phyloP scores from a whole-genome alignment of 2,888 invertebrate species.

The Helleia helle region DNA sequence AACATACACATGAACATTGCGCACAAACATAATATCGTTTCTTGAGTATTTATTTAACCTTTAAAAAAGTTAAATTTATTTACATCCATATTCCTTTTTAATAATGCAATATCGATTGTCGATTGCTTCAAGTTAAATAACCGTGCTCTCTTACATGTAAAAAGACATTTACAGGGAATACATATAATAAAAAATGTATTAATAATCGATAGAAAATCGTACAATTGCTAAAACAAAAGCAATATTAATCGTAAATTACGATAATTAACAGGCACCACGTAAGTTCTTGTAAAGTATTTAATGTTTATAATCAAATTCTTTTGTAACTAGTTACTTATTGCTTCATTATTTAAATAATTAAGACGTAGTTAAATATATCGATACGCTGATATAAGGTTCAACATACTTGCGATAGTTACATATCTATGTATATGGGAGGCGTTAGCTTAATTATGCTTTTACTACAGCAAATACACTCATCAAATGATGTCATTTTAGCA shows the following conservation, averaged over 20 bases:
- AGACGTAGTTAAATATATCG: no score
- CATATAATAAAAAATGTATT: conserved; percentile 15
- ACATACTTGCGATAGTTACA: background rate
- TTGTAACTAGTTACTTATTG: no score
- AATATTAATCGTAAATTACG: background rate
- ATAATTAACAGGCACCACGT: background rate
- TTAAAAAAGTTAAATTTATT: background rate
- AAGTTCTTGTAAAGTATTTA: no score
- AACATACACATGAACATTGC: conserved; percentile 5
- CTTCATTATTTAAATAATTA: no score
- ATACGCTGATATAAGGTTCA: background rate
- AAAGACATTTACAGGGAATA: conserved; percentile 57
- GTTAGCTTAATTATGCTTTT: background rate
- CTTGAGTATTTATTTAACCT: no score
- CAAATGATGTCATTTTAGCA: no score
- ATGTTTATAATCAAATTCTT: no score
- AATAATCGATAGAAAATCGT: conserved; percentile 7
- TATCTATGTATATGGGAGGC: background rate
- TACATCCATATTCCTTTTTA: no score
- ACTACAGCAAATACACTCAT: background rate
- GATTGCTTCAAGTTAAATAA: conserved; percentile 10
- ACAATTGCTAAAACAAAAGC: background rate
- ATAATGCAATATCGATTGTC: no score
- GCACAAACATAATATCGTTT: conserved; percentile 6
- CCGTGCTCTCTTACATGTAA: conserved; percentile 34